A percentile compares a stretch with the other conserved stretches of the same genome.
Conservation (phyloP, 2,113 vertebrate species). For the Zootoca vivipara region DNA sequence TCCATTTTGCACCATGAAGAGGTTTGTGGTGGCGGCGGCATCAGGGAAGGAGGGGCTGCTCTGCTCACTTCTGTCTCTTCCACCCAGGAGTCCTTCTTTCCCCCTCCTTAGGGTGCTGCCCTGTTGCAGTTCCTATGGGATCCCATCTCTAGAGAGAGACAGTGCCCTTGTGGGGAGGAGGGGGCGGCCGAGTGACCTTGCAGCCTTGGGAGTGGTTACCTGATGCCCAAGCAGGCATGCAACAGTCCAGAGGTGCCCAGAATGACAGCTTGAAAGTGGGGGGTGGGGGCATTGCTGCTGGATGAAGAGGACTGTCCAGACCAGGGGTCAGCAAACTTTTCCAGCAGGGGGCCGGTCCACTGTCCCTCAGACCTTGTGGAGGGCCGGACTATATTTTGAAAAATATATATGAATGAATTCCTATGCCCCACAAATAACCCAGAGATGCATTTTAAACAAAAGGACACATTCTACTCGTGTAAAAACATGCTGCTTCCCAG, state of each 20-base stretch:
- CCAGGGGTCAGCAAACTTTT: too few species aligned
- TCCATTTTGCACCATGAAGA: not conserved
- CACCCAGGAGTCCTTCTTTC: too few species aligned
- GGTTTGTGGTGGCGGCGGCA: not conserved
- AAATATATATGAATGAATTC: too few species aligned
- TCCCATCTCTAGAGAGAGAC: not conserved
- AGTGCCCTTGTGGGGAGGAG: not conserved
- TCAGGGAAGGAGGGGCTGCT: not conserved
- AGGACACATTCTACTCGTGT: too few species aligned
- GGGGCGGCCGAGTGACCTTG: not conserved
- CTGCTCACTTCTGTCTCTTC: not conserved
- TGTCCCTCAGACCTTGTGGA: too few species aligned
- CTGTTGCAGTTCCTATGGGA: not conserved
- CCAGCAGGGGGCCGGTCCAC: too few species aligned
- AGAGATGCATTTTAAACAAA: too few species aligned
- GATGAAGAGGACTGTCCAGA: too few species aligned
- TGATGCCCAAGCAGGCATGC: not conserved
- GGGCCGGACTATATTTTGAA: too few species aligned
- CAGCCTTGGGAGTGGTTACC: not conserved
- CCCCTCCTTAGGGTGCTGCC: not conserved
- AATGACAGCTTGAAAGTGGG: not conserved
- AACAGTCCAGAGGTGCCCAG: not conserved
- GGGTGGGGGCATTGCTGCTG: too few species aligned
- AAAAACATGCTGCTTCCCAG: too few species aligned
- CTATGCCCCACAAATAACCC: too few species aligned